A percentile compares a stretch with the other conserved stretches of the same genome.
These are phyloP conservation scores for Dryobates pubescens DNA, from an alignment of 2,797 vertebrate genomes.

Conservation along the genomic window DNA sequence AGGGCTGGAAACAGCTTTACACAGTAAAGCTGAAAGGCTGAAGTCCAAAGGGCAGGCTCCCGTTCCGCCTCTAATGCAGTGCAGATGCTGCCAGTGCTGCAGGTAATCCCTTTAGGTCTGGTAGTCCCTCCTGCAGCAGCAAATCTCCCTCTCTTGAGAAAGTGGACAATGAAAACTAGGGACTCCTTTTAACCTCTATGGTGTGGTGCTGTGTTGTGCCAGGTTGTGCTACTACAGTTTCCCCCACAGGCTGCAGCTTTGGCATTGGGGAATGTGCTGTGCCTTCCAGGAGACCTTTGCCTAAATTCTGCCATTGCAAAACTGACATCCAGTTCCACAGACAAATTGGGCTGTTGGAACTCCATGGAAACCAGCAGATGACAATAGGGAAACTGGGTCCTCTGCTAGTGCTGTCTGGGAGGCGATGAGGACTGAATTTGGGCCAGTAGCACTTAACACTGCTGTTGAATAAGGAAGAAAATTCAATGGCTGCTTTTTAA, in stretches of 20 bases:
- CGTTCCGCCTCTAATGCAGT: not conserved
- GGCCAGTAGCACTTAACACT: not conserved
- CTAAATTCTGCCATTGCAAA: not conserved
- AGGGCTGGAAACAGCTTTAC: not conserved
- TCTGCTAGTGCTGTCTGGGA: not conserved
- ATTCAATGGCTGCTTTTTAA: not conserved
- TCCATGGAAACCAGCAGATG: not conserved
- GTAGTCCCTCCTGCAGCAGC: constrained; percentile 5
- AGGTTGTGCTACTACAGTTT: not conserved
- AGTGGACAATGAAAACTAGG: not conserved
- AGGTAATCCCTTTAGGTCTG: constrained; percentile 22
- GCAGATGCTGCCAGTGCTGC: constrained; percentile 48
- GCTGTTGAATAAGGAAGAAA: not conserved
- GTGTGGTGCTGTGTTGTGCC: not conserved
- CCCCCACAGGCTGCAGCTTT: constrained; percentile 7
- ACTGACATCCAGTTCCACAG: not conserved
- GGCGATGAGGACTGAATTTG: not conserved
- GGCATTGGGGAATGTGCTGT: not conserved
- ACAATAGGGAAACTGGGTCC: not conserved
- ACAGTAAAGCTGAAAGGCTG: not conserved
- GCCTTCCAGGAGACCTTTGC: not conserved
- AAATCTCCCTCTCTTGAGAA: constrained; percentile 4
- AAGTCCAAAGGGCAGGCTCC: constrained; percentile 39
- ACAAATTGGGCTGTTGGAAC: not conserved
- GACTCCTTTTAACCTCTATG: not conserved